Conservation (phyloP, 2,113 vertebrate species). For the Drymodes brunneopygia region DNA sequence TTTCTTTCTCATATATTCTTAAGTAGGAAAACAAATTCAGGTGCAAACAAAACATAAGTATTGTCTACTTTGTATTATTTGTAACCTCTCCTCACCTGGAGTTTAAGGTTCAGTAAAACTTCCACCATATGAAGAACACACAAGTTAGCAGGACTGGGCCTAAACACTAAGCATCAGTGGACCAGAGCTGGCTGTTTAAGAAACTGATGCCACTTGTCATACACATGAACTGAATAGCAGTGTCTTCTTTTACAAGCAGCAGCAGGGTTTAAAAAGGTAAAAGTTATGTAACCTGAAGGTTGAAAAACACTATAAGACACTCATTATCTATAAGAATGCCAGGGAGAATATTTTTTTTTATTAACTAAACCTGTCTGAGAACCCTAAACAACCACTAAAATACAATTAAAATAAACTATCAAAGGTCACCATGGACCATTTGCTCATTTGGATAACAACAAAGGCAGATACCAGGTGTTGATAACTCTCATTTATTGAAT, state of each 20-base stretch:
- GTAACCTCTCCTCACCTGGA: not conserved
- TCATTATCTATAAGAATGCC: not conserved
- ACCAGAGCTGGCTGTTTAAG: not conserved
- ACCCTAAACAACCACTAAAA: not conserved
- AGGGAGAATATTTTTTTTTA: not conserved
- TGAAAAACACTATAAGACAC: not conserved
- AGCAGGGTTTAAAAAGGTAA: not conserved
- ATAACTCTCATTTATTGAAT: constrained; percentile 42
- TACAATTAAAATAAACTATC: constrained; percentile 23
- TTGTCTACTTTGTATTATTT: not conserved
- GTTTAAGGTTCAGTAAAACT: not conserved
- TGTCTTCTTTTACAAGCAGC: not conserved
- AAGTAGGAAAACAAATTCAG: not conserved
- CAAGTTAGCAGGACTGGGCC: not conserved
- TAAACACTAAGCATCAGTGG: not conserved
- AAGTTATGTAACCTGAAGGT: not conserved
- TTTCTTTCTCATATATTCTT: not conserved
- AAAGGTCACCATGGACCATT: constrained; percentile 44
- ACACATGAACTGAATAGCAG: not conserved
- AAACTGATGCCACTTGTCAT: not conserved
- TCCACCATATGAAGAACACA: not conserved
- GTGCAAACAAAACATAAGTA: not conserved
- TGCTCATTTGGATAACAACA: constrained; percentile 20
- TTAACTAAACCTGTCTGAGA: not conserved
- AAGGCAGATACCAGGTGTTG: constrained; percentile 17